A percentile compares a stretch with the other conserved stretches of the same genome.
Evolutionary conservation across 2,888 invertebrate species (phyloP).

Genomic region (Aelia acuminata): DNA sequence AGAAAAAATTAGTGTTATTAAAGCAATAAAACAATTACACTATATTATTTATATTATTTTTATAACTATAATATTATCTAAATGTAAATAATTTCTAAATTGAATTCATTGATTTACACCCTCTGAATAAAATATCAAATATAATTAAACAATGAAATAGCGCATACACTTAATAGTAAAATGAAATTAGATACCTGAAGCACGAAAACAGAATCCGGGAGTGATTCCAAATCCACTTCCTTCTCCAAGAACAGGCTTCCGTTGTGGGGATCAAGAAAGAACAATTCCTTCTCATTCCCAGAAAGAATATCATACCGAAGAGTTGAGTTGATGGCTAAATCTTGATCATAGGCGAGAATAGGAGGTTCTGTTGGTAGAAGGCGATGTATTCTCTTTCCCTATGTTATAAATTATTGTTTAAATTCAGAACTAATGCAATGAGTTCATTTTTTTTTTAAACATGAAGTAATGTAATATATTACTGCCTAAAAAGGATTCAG

Average conservation of each 20-base stretch:
- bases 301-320: constrained; percentile 84
- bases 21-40: too few relatives aligned
- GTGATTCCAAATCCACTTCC: constrained; percentile 84
- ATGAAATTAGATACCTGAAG: constrained; percentile 70
- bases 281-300: constrained; percentile 84
- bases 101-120: not conserved
- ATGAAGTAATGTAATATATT: too few relatives aligned
- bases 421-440: too few relatives aligned
- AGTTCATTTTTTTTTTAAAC: too few relatives aligned
- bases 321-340: constrained; percentile 80
- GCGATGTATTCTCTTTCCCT: constrained; percentile 82
- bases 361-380: constrained; percentile 80
- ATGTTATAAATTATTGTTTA: constrained; percentile 57
- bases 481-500: too few relatives aligned
- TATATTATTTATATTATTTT: too few relatives aligned
- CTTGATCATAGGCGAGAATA: constrained; percentile 86
- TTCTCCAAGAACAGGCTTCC: constrained; percentile 83
- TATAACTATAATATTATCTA: too few relatives aligned
- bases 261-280: constrained; percentile 81
- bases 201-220: constrained; percentile 85
- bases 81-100: too few relatives aligned
- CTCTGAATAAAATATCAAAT: too few relatives aligned
- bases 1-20: too few relatives aligned
- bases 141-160: too few relatives aligned
- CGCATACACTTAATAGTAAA: too few relatives aligned